phyloP scores from a whole-genome alignment of 1,140 invertebrate species.

The Goniozus legneri region DNA sequence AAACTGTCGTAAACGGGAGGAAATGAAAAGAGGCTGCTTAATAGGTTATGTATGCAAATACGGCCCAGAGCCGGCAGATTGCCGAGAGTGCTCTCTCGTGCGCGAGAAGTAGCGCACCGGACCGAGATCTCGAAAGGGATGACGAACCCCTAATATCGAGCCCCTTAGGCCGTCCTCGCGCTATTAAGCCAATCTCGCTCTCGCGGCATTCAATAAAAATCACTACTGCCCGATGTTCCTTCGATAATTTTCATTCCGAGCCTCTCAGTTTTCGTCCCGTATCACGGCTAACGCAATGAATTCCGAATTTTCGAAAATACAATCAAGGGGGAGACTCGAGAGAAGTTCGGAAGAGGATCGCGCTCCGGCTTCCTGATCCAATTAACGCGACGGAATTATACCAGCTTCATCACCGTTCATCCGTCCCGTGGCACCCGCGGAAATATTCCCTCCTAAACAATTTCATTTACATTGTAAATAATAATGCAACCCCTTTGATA shows the following conservation, averaged over 20 bases:
- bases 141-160: no score
- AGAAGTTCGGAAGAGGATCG: slow-evolving; percentile 23
- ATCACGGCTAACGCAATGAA: no score
- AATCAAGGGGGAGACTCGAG: no score
- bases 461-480: slow-evolving; percentile 54
- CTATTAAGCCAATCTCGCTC: no score
- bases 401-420: slow-evolving; percentile 19
- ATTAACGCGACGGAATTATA: slow-evolving; percentile 38
- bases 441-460: slow-evolving; percentile 46
- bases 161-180: no score
- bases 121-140: slow-evolving; percentile 49
- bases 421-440: slow-evolving; percentile 20
- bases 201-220: no score
- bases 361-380: slow-evolving; percentile 37
- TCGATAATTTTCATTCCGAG: no score
- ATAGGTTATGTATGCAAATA: slow-evolving; percentile 57
- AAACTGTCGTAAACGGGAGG: slow-evolving; percentile 57
- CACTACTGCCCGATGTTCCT: no score
- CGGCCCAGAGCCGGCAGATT: slow-evolving; percentile 42
- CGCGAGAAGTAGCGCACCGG: slow-evolving; percentile 20
- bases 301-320: no score
- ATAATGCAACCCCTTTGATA: slow-evolving; percentile 53
- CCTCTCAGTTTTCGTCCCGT: no score
- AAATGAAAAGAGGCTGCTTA: slow-evolving; percentile 58
- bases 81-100: slow-evolving; percentile 40